Evolutionary conservation across 2,113 vertebrate genomes (phyloP).

Genomic region (Tetrax tetrax): DNA sequence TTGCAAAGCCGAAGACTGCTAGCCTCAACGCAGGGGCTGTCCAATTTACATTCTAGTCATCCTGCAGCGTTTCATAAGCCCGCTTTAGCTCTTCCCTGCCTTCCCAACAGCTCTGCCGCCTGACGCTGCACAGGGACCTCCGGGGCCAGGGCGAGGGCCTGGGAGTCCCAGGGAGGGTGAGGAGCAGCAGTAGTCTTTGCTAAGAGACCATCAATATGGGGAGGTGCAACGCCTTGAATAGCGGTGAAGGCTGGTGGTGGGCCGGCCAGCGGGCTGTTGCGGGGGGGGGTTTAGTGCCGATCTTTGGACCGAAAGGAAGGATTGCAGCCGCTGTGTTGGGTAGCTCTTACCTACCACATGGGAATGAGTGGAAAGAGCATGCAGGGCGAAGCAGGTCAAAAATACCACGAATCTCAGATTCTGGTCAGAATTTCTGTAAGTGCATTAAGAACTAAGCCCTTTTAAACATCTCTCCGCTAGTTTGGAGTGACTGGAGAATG

Average conservation of each 20-base stretch:
- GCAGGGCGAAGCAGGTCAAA: not conserved
- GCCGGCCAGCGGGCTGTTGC: not conserved
- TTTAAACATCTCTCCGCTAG: not conserved
- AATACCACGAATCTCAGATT: not conserved
- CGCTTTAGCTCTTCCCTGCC: not conserved
- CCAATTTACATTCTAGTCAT: slow-evolving; percentile 47
- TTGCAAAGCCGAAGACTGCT: slow-evolving; percentile 4
- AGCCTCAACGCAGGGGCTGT: not conserved
- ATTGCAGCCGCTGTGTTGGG: fast-evolving
- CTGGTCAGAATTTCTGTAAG: not conserved
- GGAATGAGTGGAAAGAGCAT: not conserved
- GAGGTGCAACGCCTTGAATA: fast-evolving
- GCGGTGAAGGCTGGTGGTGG: not conserved
- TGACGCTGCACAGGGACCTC: not conserved
- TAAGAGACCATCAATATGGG: fast-evolving
- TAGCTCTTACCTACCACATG: not conserved
- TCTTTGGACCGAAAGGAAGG: not conserved
- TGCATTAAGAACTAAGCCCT: not conserved
- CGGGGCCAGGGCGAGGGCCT: not conserved
- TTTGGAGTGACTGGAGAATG: not conserved
- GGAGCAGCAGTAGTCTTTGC: not conserved
- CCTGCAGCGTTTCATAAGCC: not conserved
- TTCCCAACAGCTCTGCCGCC: not conserved
- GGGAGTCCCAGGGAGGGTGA: not conserved
- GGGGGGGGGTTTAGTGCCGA: not conserved